Evolutionary conservation across 2,888 invertebrate genomes (phyloP), one percentile per base, ranked within the genome.

Genomic region (Polymixis flavicincta): DNA sequence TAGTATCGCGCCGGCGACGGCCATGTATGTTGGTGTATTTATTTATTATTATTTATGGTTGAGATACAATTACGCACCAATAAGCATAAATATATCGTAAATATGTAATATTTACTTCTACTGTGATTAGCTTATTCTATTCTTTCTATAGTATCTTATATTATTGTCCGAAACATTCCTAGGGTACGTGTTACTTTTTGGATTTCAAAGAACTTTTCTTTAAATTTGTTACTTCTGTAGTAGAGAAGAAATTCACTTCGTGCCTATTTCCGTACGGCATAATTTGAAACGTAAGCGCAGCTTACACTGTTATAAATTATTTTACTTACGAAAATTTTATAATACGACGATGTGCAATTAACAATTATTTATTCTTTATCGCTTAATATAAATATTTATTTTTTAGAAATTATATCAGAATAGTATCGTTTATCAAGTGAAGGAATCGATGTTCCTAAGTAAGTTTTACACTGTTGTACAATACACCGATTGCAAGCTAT

Each of bases 321-420:
- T 93, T 92, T 93, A 93, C 94, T 94, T 91, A 94, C 91, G 92
- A 95, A 93, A 93, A 90, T 90, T 94, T 94, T 94, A 95, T 93
- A 90, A 90, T 92, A 93, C 89, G 89, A 93, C 89, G 89, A 93
- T 93, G 96, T 96, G 95, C 95, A 96, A 96, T 96, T 94, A 93
- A 93, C 92, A 91, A 92, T 93, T 95, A 95, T 95, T 96, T 95
- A 95, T 95, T 95, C 87, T 93, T 92, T 94, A 94, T 93, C 88
- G 95, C 95, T 95, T 95, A 94, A 93, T 93, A 94, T 92, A 94
- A 84, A 93, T 95, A 95, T 96, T 95, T 95, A 95, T 95, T 95
- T 93, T 94, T 94, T 95, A 95, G 94, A 93, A 92, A 92, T 90
- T 93, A 93, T 95, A 95, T 94, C 91, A 89, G 90, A 90, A 90